Evolutionary conservation across 2,113 vertebrate species (phyloP), one percentile per base, ranked within the genome.

Genomic region (Gulo gulo): DNA sequence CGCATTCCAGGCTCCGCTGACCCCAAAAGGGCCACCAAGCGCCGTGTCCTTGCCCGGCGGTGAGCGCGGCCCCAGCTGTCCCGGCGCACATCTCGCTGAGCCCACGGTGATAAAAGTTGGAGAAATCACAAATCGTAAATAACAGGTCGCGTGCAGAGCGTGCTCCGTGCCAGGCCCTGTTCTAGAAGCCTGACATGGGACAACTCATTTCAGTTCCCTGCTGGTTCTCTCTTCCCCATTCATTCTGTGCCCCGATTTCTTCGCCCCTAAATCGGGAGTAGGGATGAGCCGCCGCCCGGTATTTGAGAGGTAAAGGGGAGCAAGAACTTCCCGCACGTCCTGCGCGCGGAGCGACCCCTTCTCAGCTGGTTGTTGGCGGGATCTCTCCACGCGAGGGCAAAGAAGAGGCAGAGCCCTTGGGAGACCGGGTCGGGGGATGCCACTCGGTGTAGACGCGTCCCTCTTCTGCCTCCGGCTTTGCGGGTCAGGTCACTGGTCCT

Each of bases 381-480:
- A 61, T 29, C 8, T 55, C 52, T 20, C 6, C 8, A 26, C n/a
- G 11, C 71, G 26, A 29, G n/a, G 39, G 92, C 74, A 26, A 82
- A 45, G 14, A 78, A 79, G 34, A 52, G 14, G 69, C 13, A 45
- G 45, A 88, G 45, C 23, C 26, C 39, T 26, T 23, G n/a, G 55
- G 71, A 47, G 57, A 45, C 14, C 7, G 13, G 11, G 11, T 18
- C 16, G 26, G 2, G 14, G 47, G 42, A 36, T 6, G 24, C 34
- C 7, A 3, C 10, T 50, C 24, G 0, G 10, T 34, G 23, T 21
- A 4, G 21, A 61, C 0, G 1, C 24, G 21, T 45, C 34, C 6
- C 10, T 65, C 29, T 23, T 63, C 16, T 0, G 23, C 4, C 12
- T 9, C 36, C 42, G 14, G 23, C 6, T 45, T n/a, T 59, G 15